These are phyloP conservation scores for Rafetus swinhoei DNA, from an alignment of 2,113 vertebrate genomes.

Conservation along the genomic window DNA sequence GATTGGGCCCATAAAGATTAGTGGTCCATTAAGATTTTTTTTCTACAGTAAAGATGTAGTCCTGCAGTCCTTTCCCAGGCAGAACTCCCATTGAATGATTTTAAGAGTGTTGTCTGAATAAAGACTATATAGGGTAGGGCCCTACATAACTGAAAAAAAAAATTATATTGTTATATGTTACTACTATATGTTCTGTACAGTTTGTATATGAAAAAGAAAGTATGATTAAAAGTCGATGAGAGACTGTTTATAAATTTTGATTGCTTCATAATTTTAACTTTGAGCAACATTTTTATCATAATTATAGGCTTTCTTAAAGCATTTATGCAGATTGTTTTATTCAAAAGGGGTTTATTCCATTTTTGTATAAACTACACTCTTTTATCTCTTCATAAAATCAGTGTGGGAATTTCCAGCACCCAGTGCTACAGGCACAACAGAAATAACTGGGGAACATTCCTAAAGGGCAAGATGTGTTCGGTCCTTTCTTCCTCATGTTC, in stretches of 20 bases:
- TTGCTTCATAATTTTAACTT: conserved; percentile 91
- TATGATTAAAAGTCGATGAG: conserved; percentile 89
- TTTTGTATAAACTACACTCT: conserved; percentile 84
- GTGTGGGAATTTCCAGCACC: conserved; percentile 72
- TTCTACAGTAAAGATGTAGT: conserved; percentile 7
- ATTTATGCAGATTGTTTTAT: conserved; percentile 88
- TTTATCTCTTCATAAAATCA: conserved; percentile 82
- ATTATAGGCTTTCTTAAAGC: conserved; percentile 89
- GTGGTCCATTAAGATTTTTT: rapidly evolving
- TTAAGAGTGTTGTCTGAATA: background rate
- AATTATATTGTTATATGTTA: conserved; percentile 75
- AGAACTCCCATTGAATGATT: background rate
- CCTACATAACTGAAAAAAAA: conserved; percentile 74
- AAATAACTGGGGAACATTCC: conserved; percentile 24
- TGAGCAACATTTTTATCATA: conserved; percentile 91
- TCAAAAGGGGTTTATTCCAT: conserved; percentile 85
- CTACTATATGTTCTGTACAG: conserved; percentile 83
- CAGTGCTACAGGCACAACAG: conserved; percentile 65
- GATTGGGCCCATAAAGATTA: background rate
- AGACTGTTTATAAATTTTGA: conserved; percentile 90
- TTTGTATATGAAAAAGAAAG: conserved; percentile 83
- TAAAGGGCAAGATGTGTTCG: background rate
- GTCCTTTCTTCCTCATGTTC: background rate
- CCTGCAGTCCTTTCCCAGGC: background rate
- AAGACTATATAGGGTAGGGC: background rate